Base-by-base conservation (phyloP, 2,888 invertebrate species). In the Scaptomyza polygonia region DNA sequence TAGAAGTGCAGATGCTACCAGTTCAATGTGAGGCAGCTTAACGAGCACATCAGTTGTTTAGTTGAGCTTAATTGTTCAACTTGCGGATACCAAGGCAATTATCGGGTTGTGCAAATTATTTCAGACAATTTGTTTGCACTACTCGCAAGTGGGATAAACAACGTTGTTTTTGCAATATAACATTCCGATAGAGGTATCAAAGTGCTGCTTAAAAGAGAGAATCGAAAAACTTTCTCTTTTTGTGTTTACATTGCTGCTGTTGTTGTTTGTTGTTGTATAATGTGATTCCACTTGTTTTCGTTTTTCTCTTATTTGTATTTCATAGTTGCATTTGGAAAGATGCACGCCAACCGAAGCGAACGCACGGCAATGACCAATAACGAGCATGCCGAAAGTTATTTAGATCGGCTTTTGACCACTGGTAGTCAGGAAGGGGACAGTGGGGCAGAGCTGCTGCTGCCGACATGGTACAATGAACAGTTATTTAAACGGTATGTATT, bases 391-490 rank as follows among this genome's bases (percentile, higher is more conserved):
- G 82, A 79, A n/a, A 75, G 76, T 9, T 91, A 90, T 77, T 69
- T 92, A 69, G 72, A 89, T 32, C 86, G 89, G 62, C 81, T 92
- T 52, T 49, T 92, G 43, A 68, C 72, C 3, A 82, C 90, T 11
- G 91, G 91, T 0, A 82, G 86, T 30, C 72, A 83, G 32, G 90
- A 90, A 68, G 90, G 90, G 14, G 91, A 90, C 55, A 90, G 89
- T 49, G 90, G 87, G 5, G 77, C 83, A 3, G 86, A 88, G 3
- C 55, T 94, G 77, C 92, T 93, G 64, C 86, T 95, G 49, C 96
- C 96, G 0, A 86, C 93, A 29, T 96, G 94, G 93, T 96, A 93
- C 87, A 93, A 96, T 88, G 94, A 94, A 68, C 91, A 93, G 57
- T 93, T 94, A 87, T 96, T 94, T 84, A 93, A 93, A 88, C 93